Percentiles rank a stretch among this genome's conserved stretches.
These are phyloP conservation scores for Sabatieria punctata DNA, from an alignment of 2,888 invertebrate species.

Conservation along the genomic window DNA sequence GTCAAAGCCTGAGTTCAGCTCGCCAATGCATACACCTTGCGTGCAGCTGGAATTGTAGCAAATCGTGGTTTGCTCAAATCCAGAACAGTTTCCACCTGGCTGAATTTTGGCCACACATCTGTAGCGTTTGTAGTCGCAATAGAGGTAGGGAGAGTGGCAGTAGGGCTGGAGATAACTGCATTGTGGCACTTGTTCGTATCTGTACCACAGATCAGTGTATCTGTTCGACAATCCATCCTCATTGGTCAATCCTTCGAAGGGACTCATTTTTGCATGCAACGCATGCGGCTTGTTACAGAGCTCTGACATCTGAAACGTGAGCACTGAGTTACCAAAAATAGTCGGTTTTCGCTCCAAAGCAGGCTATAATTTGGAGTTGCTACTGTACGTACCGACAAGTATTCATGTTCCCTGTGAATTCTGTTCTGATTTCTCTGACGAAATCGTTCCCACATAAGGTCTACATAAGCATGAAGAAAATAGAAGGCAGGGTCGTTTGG, in stretches of 20 bases:
- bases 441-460: constrained; percentile 25
- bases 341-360: too few relatives aligned
- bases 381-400: too few relatives aligned
- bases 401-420: too few relatives aligned
- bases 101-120: neutral
- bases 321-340: too few relatives aligned
- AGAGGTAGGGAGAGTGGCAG: neutral
- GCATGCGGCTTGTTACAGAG: neutral
- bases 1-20: too few relatives aligned
- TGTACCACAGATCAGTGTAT: neutral
- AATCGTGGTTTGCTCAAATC: too few relatives aligned
- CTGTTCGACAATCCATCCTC: neutral
- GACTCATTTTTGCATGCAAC: neutral
- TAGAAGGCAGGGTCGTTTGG: constrained; percentile 22
- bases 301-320: neutral
- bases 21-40: too few relatives aligned
- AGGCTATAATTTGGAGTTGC: too few relatives aligned
- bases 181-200: neutral
- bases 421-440: too few relatives aligned
- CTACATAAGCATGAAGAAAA: constrained; percentile 28
- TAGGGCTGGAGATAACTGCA: neutral
- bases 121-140: neutral
- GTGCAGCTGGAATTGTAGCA: too few relatives aligned
- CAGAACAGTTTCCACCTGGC: constrained; percentile 1
- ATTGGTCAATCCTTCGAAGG: neutral